These are phyloP conservation scores for Ceratosolen solmsi DNA, from an alignment of 1,140 invertebrate species.

Conservation along the genomic window DNA sequence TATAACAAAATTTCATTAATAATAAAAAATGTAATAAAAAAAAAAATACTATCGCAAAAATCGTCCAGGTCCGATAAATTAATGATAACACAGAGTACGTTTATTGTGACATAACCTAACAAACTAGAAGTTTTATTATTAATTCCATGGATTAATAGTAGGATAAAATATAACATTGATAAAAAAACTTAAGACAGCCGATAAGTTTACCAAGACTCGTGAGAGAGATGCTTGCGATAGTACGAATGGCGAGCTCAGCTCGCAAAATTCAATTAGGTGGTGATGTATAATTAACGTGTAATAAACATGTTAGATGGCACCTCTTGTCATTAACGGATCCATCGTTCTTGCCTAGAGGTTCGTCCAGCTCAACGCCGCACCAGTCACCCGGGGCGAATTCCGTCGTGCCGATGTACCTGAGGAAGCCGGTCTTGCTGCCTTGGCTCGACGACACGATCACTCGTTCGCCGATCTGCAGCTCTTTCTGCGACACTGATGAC, in stretches of 20 bases:
- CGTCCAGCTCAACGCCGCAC: conserved; percentile 96
- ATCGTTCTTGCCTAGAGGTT: conserved; percentile 95
- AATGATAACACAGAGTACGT: too few relatives aligned
- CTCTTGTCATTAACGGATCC: conserved; percentile 91
- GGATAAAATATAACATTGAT: too few relatives aligned
- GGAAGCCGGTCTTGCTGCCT: conserved; percentile 90
- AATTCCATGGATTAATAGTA: too few relatives aligned
- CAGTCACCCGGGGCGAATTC: conserved; percentile 94
- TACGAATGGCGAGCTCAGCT: neutral
- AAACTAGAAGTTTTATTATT: too few relatives aligned
- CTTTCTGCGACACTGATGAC: conserved; percentile 72
- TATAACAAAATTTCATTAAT: too few relatives aligned
- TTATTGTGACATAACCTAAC: too few relatives aligned
- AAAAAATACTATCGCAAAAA: conserved; percentile 9
- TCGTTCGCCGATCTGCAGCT: conserved; percentile 88
- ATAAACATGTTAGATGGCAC: conserved; percentile 57
- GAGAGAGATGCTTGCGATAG: conserved; percentile 5
- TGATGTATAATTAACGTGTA: neutral
- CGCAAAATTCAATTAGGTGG: too few relatives aligned
- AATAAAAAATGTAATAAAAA: too few relatives aligned
- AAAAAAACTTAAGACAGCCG: too few relatives aligned
- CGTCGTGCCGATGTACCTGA: conserved; percentile 88
- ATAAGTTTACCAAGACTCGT: neutral
- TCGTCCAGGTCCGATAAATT: neutral
- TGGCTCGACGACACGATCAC: conserved; percentile 91